Evolutionary conservation across 2,888 invertebrate species (phyloP).

Genomic region (Parascotia fuliginaria): DNA sequence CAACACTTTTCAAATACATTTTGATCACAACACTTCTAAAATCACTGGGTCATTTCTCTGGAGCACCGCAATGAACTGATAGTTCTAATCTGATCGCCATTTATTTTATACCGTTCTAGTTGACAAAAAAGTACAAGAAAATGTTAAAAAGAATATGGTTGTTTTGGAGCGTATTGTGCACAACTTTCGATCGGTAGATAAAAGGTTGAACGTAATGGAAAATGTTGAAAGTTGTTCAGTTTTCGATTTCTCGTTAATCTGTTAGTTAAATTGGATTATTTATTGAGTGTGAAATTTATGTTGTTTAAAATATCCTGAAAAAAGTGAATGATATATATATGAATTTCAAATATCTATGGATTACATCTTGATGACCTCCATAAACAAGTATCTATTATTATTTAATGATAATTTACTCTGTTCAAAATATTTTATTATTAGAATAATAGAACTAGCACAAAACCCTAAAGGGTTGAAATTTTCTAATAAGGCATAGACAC

Average conservation of each 20-base stretch:
- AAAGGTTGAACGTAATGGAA: slow-evolving; percentile 52
- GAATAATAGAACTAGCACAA: too few relatives aligned
- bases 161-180: slow-evolving; percentile 59
- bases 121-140: slow-evolving; percentile 61
- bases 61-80: slow-evolving; percentile 64
- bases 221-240: slow-evolving; percentile 55
- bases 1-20: slow-evolving; percentile 65
- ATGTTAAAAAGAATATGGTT: slow-evolving; percentile 61
- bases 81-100: slow-evolving; percentile 50
- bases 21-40: slow-evolving; percentile 55
- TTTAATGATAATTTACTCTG: too few relatives aligned
- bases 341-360: too few relatives aligned
- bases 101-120: slow-evolving; percentile 72
- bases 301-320: not conserved
- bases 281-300: slow-evolving; percentile 3
- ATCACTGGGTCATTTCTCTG: slow-evolving; percentile 63
- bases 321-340: too few relatives aligned
- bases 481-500: too few relatives aligned
- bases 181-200: slow-evolving; percentile 67
- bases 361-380: too few relatives aligned
- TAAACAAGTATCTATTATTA: too few relatives aligned
- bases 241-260: slow-evolving; percentile 47
- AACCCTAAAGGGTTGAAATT: too few relatives aligned
- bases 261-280: slow-evolving; percentile 33
- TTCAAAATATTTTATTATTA: too few relatives aligned